Conservation (phyloP, 2,113 vertebrate species). For the Dromas ardeola region DNA sequence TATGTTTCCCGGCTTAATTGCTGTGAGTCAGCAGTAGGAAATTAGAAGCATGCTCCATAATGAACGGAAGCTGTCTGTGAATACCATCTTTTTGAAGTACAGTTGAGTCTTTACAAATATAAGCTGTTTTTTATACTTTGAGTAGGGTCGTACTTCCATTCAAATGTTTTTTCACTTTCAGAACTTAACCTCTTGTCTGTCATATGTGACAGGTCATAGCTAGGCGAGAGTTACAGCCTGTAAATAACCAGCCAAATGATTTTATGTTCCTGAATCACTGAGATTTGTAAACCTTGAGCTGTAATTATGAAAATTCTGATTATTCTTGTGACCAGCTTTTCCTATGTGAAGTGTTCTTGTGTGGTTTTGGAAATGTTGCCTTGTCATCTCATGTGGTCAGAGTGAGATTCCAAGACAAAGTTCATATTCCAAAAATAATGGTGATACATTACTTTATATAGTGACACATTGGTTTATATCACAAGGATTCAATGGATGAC, state of each 20-base stretch:
- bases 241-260: slow-evolving; percentile 6
- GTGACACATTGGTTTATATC: background rate
- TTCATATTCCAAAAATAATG: background rate
- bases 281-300: background rate
- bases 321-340: background rate
- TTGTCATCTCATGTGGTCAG: background rate
- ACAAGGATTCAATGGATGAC: background rate
- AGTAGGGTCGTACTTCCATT: background rate
- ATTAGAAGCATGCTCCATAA: background rate
- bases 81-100: background rate
- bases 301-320: background rate
- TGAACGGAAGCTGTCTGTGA: background rate
- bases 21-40: slow-evolving; percentile 45
- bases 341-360: background rate
- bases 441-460: background rate
- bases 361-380: background rate
- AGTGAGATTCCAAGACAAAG: background rate
- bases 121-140: slow-evolving; percentile 32
- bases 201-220: background rate
- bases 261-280: background rate
- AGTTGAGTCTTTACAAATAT: background rate
- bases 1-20: slow-evolving; percentile 1
- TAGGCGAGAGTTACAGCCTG: background rate
- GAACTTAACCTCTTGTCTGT: background rate
- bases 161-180: background rate